Base-by-base conservation (phyloP, 2,888 invertebrate species). In the Cetonia aurata region DNA sequence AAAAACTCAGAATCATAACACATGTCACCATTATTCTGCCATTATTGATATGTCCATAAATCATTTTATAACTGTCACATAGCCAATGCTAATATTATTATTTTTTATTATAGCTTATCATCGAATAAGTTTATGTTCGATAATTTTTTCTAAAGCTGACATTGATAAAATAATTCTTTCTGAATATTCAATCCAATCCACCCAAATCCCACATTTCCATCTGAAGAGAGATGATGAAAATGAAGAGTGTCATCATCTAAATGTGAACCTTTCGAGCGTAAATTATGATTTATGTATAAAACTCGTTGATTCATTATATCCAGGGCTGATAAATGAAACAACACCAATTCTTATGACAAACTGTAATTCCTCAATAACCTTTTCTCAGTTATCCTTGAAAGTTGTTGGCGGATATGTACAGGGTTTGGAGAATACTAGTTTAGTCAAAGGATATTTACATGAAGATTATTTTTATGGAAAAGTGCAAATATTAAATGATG, bases 391-490 rank as follows among this genome's bases (percentile, higher is more conserved):
- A 52, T n/a, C 10, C 17, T 37, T 73, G 19, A 67, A 68, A 19
- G 33, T 66, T 10, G 68, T 50, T 1, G 37, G 55, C n/a, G 73
- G 73, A 15, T 73, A 70, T 15, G 68, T 68, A 0, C 6, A 46
- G 15, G 55, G 25, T 41, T 59, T 70, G 6, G 65, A 70, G 13
- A 55, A 69, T 65, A 12, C 53, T 4, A 73, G 77, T 67, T 76
- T 73, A 15, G 75, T 80, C 1, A 73, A 72, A 68, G 80, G 80
- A 15, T 80, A 79, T 68, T 69, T 80, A 17, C 68, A 76, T 25
- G 56, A 77, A 25, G 62, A 57, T 17, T 71, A 62, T 56, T 79
- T 79, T 75, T 80, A 78, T 71, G 80, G 80, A 12, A 78, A 75
- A 48, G 53, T 80, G 25, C 71, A 71, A 19, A 59, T 77, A 15